Conservation (phyloP, 2,797 vertebrate genomes). For the Austrolebias charrua region DNA sequence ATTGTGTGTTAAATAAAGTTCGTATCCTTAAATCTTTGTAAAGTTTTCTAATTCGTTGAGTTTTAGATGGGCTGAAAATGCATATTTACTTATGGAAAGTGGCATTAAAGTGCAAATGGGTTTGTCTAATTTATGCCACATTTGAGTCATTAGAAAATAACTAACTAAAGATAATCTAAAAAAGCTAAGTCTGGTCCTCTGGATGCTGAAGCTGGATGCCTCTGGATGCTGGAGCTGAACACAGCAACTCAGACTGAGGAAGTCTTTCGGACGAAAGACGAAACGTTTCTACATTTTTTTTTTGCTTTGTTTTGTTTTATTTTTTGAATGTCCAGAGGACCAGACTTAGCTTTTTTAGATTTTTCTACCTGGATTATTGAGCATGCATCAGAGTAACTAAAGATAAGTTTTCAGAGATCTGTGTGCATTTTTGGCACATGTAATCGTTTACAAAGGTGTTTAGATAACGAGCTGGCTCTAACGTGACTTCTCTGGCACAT, state of each 20-base stretch:
- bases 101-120: conserved; percentile 34
- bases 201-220: too few species aligned
- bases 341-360: too few species aligned
- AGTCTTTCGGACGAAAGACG: too few species aligned
- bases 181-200: too few species aligned
- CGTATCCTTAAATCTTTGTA: conserved; percentile 10
- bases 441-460: conserved; percentile 35
- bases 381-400: too few species aligned
- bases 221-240: too few species aligned
- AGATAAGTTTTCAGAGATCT: neutral
- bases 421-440: conserved; percentile 12
- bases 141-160: conserved; percentile 35
- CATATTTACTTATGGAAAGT: conserved; percentile 10
- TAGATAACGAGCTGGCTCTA: conserved; percentile 36
- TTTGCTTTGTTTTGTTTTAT: too few species aligned
- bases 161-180: too few species aligned
- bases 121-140: conserved; percentile 30
- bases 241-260: too few species aligned
- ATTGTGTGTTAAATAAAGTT: neutral
- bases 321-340: too few species aligned
- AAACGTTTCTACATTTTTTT: too few species aligned
- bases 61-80: neutral
- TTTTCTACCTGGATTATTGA: too few species aligned
- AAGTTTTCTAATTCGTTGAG: neutral
- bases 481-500: conserved; percentile 36